phyloP scores from a whole-genome alignment of 2,888 invertebrate species.

The Netelia virgata region DNA sequence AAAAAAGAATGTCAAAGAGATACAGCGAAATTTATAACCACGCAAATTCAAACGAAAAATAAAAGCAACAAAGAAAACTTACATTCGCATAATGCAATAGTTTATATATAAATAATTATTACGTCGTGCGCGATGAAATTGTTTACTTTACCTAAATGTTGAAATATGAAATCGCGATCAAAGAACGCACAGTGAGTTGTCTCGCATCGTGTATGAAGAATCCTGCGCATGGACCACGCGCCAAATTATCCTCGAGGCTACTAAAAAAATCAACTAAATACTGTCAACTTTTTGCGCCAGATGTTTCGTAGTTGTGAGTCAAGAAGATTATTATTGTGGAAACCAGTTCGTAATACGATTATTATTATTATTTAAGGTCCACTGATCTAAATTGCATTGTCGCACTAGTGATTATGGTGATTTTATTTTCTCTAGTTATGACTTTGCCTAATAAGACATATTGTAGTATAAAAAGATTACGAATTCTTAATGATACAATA shows the following conservation, averaged over 20 bases:
- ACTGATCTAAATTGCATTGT: conserved; percentile 69
- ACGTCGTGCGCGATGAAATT: conserved; percentile 74
- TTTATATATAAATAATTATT: conserved; percentile 68
- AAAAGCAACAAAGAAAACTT: conserved; percentile 52
- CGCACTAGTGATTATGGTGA: conserved; percentile 67
- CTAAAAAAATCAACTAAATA: conserved; percentile 21
- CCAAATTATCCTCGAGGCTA: conserved; percentile 11
- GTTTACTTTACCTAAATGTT: conserved; percentile 79
- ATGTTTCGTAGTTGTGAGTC: conserved; percentile 30
- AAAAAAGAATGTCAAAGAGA: conserved; percentile 71
- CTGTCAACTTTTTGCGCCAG: neutral
- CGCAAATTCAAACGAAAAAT: conserved; percentile 71
- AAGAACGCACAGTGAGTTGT: neutral
- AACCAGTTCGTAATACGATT: conserved; percentile 26
- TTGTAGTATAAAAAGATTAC: conserved; percentile 75
- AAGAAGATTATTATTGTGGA: conserved; percentile 22
- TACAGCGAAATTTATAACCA: conserved; percentile 69
- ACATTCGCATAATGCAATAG: conserved; percentile 70
- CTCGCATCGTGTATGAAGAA: neutral
- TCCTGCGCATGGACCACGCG: neutral
- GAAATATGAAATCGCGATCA: conserved; percentile 69
- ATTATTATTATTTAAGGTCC: conserved; percentile 35
- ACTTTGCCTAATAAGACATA: conserved; percentile 70
- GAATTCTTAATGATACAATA: conserved; percentile 72
- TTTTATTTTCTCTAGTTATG: conserved; percentile 57